These are phyloP conservation scores for Ectemnius continuus DNA, from an alignment of 2,888 invertebrate genomes.

Conservation along the genomic window DNA sequence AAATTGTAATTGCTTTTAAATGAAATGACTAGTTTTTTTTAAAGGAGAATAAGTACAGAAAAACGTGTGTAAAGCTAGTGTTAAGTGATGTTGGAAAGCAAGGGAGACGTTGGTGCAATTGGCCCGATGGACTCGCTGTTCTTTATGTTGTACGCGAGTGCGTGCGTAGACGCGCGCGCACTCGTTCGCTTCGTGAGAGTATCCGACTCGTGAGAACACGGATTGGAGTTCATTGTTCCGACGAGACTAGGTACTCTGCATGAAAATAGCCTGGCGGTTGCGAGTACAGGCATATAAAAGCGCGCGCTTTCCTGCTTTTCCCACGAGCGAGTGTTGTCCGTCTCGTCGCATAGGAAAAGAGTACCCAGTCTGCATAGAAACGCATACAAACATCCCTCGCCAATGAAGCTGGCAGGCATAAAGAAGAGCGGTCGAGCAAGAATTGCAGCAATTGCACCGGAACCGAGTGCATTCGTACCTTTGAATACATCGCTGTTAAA, in stretches of 20 bases:
- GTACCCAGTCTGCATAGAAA: too few relatives aligned
- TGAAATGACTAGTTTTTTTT: too few relatives aligned
- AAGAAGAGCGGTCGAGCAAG: too few relatives aligned
- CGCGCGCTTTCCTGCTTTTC: conserved; percentile 2
- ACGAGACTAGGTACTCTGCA: conserved; percentile 35
- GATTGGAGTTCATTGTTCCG: conserved; percentile 46
- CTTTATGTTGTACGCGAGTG: not conserved
- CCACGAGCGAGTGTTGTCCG: not conserved
- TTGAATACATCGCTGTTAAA: conserved; percentile 92
- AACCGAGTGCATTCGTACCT: conserved; percentile 71
- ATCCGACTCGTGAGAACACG: conserved; percentile 34
- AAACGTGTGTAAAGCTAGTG: too few relatives aligned
- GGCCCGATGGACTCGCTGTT: not conserved
- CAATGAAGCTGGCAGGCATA: too few relatives aligned
- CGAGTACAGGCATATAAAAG: not conserved
- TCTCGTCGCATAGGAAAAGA: too few relatives aligned
- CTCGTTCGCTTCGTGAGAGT: conserved; percentile 21
- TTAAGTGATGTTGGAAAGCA: not conserved
- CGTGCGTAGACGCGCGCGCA: not conserved
- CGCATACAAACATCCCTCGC: too few relatives aligned
- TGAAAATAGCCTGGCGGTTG: not conserved
- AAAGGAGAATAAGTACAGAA: too few relatives aligned
- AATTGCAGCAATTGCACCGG: too few relatives aligned
- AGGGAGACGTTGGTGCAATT: not conserved
- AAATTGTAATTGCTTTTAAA: too few relatives aligned